Conservation (phyloP, 1,140 invertebrate genomes). For the Aradophagus sp. region DNA sequence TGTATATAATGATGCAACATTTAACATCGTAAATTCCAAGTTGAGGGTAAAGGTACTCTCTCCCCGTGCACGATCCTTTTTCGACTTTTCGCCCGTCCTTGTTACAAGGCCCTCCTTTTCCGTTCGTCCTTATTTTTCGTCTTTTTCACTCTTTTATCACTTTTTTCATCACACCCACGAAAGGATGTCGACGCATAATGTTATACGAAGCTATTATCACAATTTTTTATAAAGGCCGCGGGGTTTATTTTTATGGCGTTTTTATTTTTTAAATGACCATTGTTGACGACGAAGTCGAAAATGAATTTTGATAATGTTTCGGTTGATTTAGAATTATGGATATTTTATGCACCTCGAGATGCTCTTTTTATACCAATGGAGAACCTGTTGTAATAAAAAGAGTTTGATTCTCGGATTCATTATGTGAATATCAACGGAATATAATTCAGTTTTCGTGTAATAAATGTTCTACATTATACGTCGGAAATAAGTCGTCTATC, state of each 20-base stretch:
- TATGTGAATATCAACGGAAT: neutral
- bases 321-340: constrained; percentile 23
- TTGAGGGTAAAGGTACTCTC: constrained; percentile 45
- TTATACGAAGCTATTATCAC: constrained; percentile 13
- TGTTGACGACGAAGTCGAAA: constrained; percentile 8
- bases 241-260: constrained; percentile 16
- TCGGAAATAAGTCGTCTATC: too few relatives aligned
- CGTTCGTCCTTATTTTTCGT: neutral
- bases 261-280: constrained; percentile 16
- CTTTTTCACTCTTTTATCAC: constrained; percentile 21
- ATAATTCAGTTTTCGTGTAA: neutral
- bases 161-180: constrained; percentile 12
- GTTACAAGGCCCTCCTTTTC: constrained; percentile 7
- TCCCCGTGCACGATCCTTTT: constrained; percentile 10
- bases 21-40: constrained; percentile 55
- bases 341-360: constrained; percentile 16
- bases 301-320: constrained; percentile 28
- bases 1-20: constrained; percentile 54
- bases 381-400: neutral
- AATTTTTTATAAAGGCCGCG: constrained; percentile 26
- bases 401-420: neutral
- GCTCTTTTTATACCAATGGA: constrained; percentile 1
- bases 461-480: too few relatives aligned
- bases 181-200: constrained; percentile 4
- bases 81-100: constrained; percentile 24